These are phyloP conservation scores for Balaeniceps rex DNA, from an alignment of 2,113 vertebrate species.

Conservation along the genomic window DNA sequence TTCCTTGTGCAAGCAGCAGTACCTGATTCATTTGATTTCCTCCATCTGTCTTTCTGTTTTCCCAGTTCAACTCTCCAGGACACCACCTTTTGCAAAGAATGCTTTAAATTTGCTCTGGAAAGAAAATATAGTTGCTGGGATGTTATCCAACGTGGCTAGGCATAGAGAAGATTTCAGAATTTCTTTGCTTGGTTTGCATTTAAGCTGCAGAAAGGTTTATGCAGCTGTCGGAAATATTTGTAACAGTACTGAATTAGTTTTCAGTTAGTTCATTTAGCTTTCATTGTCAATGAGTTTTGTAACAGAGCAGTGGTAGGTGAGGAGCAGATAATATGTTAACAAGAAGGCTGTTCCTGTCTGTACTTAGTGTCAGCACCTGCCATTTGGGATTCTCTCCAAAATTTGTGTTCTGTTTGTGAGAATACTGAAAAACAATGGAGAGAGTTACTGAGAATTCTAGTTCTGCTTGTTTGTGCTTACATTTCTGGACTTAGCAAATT, in stretches of 20 bases:
- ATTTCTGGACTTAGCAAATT: neutral
- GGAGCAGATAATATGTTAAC: slow-evolving; percentile 55
- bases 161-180: neutral
- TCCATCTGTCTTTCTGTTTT: slow-evolving; percentile 64
- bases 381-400: slow-evolving; percentile 62
- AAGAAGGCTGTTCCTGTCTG: slow-evolving; percentile 58
- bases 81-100: slow-evolving; percentile 56
- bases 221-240: slow-evolving; percentile 5
- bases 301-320: slow-evolving; percentile 54
- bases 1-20: slow-evolving; percentile 23
- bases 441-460: neutral
- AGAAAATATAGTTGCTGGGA: slow-evolving; percentile 41
- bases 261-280: slow-evolving; percentile 43
- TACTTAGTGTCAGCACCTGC: slow-evolving; percentile 62
- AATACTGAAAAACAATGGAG: slow-evolving; percentile 14
- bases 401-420: slow-evolving; percentile 24
- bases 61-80: slow-evolving; percentile 49
- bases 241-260: slow-evolving; percentile 11
- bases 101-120: slow-evolving; percentile 49
- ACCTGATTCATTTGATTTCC: slow-evolving; percentile 52
- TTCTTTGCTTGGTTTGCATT: neutral
- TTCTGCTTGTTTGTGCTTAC: neutral
- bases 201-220: neutral
- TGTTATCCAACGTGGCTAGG: neutral
- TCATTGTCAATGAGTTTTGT: slow-evolving; percentile 59